Percentiles rank a stretch among this genome's conserved stretches.
Conservation (phyloP, 2,888 invertebrate genomes). For the Drosophila macrospina region DNA sequence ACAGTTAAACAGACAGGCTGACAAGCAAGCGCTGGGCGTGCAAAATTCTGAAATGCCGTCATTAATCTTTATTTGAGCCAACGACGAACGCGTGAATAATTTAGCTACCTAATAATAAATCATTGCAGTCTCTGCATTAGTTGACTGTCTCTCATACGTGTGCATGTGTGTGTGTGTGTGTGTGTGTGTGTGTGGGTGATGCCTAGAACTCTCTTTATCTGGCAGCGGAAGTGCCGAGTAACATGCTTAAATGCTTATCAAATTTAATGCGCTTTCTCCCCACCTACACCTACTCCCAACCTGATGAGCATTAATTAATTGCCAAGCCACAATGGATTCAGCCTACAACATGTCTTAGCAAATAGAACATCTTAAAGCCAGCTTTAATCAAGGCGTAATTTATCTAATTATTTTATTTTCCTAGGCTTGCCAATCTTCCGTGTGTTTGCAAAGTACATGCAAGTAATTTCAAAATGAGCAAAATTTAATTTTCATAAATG, state of each 20-base stretch:
- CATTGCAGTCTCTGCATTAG: constrained; percentile 79
- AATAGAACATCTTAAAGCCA: constrained; percentile 21
- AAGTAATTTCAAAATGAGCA: constrained; percentile 14
- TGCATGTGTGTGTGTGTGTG: not conserved
- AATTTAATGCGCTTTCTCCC: constrained; percentile 67
- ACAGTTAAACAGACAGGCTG: constrained; percentile 75
- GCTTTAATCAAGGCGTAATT: constrained; percentile 11
- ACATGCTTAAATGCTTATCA: constrained; percentile 80
- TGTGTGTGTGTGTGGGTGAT: constrained; percentile 7
- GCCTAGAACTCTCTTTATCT: constrained; percentile 42
- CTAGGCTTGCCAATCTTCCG: not conserved
- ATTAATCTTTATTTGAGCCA: constrained; percentile 82
- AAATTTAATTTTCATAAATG: constrained; percentile 44
- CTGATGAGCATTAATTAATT: constrained; percentile 82
- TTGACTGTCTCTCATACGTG: constrained; percentile 61
- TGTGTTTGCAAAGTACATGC: not conserved
- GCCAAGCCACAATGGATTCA: constrained; percentile 46
- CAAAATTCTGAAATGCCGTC: constrained; percentile 71
- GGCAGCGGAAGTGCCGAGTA: constrained; percentile 74
- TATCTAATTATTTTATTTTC: constrained; percentile 35
- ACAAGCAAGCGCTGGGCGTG: constrained; percentile 73
- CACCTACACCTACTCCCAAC: not conserved
- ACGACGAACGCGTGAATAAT: constrained; percentile 78
- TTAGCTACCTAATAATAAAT: constrained; percentile 82
- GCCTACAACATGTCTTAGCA: constrained; percentile 26